phyloP scores from a whole-genome alignment of 2,888 invertebrate genomes.

The Dexiosoma caninum region DNA sequence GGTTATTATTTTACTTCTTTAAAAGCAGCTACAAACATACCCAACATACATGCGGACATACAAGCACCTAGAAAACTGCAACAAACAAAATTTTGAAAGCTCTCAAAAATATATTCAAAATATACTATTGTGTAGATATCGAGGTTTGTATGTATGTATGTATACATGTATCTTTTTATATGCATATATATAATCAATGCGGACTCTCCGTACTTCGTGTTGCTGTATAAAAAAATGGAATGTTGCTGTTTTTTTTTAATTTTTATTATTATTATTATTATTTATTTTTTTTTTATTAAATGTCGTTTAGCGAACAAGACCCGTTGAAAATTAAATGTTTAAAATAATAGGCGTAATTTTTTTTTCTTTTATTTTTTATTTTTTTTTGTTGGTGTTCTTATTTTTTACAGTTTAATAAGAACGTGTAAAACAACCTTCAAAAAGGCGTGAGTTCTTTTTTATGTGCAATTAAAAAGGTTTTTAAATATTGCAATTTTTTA shows the following conservation, averaged over 20 bases:
- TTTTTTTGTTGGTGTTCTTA: too few species aligned
- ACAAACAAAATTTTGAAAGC: constrained; percentile 44
- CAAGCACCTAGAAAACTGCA: neutral
- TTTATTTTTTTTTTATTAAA: constrained; percentile 21
- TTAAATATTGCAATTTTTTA: neutral
- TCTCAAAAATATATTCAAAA: constrained; percentile 34
- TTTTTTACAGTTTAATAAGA: constrained; percentile 16
- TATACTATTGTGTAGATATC: too few species aligned
- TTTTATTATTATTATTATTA: neutral
- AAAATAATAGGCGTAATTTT: constrained; percentile 34
- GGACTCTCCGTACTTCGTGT: neutral
- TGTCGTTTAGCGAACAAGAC: constrained; percentile 50
- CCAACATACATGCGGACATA: constrained; percentile 1
- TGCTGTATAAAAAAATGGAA: constrained; percentile 46
- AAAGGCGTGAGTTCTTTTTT: constrained; percentile 44
- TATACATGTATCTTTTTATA: too few species aligned
- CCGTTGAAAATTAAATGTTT: constrained; percentile 37
- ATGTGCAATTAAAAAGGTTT: constrained; percentile 32
- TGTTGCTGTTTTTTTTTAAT: constrained; percentile 48
- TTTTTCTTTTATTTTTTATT: neutral
- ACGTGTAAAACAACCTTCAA: constrained; percentile 55
- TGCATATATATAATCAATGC: neutral
- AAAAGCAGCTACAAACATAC: constrained; percentile 17
- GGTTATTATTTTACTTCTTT: constrained; percentile 38
- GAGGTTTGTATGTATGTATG: too few species aligned